phyloP scores from a whole-genome alignment of 2,113 vertebrate species.

The Apaloderma vittatum region DNA sequence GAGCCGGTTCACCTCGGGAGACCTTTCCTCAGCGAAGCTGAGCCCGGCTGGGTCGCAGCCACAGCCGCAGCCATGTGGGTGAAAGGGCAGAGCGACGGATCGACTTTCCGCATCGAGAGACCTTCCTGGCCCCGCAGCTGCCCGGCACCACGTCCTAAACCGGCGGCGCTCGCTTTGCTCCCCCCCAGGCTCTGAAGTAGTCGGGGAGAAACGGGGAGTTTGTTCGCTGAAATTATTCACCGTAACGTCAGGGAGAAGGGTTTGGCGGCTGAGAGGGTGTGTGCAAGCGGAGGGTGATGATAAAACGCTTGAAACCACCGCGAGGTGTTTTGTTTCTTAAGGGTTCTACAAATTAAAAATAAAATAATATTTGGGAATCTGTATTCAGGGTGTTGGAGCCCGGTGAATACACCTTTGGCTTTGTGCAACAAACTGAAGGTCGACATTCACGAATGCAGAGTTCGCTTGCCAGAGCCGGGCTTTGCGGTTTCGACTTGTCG shows the following conservation, averaged over 20 bases:
- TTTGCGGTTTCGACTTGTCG: fast-evolving
- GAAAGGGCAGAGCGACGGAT: background rate
- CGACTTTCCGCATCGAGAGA: background rate
- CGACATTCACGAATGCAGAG: background rate
- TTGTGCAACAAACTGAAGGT: fast-evolving
- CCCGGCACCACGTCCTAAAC: fast-evolving
- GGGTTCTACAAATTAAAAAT: background rate
- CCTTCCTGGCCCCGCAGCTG: background rate
- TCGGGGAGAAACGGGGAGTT: background rate
- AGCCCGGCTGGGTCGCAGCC: fast-evolving
- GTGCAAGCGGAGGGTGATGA: no score
- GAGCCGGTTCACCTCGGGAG: background rate
- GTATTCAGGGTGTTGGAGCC: background rate
- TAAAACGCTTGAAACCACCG: no score
- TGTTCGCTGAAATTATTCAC: no score
- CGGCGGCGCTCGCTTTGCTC: background rate
- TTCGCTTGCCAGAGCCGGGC: background rate
- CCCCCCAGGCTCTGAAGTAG: fast-evolving
- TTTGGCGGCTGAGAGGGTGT: no score
- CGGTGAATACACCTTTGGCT: background rate
- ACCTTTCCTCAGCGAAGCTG: background rate
- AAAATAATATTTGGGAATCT: background rate
- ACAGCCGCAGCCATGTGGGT: conserved; percentile 25
- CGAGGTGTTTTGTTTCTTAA: background rate
- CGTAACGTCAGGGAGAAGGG: no score